Evolutionary conservation across 1,140 invertebrate genomes (phyloP).

Genomic region (Drosophila teissieri): DNA sequence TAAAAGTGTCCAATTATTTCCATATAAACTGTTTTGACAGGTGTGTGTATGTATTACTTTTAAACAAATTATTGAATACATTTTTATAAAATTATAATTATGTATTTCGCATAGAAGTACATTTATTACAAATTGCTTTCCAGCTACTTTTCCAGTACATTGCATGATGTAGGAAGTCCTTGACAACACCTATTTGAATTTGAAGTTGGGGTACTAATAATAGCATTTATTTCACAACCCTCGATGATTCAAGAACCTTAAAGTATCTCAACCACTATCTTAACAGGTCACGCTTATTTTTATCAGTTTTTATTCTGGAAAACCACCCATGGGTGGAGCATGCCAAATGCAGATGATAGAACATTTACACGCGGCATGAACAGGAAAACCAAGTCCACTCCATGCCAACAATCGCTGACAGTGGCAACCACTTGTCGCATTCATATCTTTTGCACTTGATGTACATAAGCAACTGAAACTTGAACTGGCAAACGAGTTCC

Average conservation of each 20-base stretch:
- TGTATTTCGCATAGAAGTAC: too few species aligned
- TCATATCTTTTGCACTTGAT: slow-evolving; percentile 38
- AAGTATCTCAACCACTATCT: slow-evolving; percentile 29
- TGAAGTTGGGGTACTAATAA: background rate
- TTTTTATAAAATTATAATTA: too few species aligned
- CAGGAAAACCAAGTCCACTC: slow-evolving; percentile 7
- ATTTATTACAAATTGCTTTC: too few species aligned
- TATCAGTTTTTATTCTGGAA: slow-evolving; percentile 19
- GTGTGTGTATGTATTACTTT: background rate
- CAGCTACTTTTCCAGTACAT: too few species aligned
- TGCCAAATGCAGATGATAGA: slow-evolving; percentile 26
- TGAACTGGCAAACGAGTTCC: slow-evolving; percentile 26
- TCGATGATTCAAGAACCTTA: slow-evolving; percentile 1
- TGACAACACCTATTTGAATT: slow-evolving; percentile 7
- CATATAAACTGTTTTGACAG: background rate
- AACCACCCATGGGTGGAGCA: slow-evolving; percentile 6
- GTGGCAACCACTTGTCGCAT: slow-evolving; percentile 30
- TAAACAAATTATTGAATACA: too few species aligned
- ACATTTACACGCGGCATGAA: slow-evolving; percentile 35
- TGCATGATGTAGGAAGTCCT: background rate
- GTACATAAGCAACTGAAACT: slow-evolving; percentile 18
- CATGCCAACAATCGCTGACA: slow-evolving; percentile 1
- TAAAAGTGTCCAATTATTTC: background rate
- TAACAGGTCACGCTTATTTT: slow-evolving; percentile 6
- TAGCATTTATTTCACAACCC: slow-evolving; percentile 9